Conservation (phyloP, 2,888 invertebrate species). For the Seira musarum region DNA sequence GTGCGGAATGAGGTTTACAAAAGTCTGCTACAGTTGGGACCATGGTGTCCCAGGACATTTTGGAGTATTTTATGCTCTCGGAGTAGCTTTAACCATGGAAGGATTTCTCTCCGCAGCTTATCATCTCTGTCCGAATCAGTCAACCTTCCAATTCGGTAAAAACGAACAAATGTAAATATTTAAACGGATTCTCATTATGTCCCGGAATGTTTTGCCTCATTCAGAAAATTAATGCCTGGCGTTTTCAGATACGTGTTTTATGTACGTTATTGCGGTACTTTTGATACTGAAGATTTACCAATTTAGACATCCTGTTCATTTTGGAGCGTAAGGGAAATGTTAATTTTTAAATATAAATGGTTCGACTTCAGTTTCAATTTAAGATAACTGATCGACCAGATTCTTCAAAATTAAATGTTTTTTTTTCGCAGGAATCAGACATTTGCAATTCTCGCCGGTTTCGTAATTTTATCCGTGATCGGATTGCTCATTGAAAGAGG, state of each 20-base stretch:
- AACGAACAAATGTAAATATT: too few species aligned
- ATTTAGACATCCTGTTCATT: conserved; percentile 70
- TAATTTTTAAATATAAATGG: too few species aligned
- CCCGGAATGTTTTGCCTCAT: too few species aligned
- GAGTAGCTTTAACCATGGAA: conserved; percentile 65
- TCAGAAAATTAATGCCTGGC: conserved; percentile 15
- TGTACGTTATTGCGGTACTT: conserved; percentile 76
- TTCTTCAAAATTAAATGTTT: not conserved
- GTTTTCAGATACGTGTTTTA: conserved; percentile 76
- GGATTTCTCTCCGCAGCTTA: conserved; percentile 63
- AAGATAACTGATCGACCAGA: not conserved
- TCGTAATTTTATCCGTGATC: conserved; percentile 62
- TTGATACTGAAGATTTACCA: conserved; percentile 76
- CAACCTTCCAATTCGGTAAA: conserved; percentile 67
- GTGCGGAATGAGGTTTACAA: conserved; percentile 52
- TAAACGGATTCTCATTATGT: too few species aligned
- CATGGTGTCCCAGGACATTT: conserved; percentile 65
- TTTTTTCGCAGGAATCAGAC: conserved; percentile 60
- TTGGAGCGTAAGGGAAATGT: conserved; percentile 60
- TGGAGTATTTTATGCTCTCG: conserved; percentile 67
- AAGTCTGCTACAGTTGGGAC: conserved; percentile 54
- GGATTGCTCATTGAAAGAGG: conserved; percentile 65
- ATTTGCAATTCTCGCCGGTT: conserved; percentile 62
- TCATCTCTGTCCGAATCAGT: conserved; percentile 67
- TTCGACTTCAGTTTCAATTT: not conserved